Evolutionary conservation across 2,113 vertebrate genomes (phyloP).

Genomic region (Ctenodactylus gundi): DNA sequence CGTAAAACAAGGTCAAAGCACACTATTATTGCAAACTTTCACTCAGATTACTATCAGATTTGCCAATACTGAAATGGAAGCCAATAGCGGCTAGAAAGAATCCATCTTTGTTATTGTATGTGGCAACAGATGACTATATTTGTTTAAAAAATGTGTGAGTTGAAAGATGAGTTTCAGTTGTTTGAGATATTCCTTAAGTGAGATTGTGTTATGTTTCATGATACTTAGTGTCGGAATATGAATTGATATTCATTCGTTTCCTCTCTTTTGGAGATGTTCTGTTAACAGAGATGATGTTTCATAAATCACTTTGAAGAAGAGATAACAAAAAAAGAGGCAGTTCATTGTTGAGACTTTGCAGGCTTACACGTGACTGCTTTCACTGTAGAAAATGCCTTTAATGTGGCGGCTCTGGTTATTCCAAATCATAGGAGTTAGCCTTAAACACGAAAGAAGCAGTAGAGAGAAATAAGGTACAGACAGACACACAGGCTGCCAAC

Average conservation of each 20-base stretch:
- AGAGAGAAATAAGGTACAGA: neutral
- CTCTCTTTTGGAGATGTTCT: slow-evolving; percentile 39
- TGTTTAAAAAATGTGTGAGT: neutral
- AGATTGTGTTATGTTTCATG: neutral
- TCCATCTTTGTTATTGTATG: neutral
- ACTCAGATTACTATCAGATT: slow-evolving; percentile 21
- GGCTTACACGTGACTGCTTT: slow-evolving; percentile 50
- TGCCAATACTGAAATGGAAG: slow-evolving; percentile 43
- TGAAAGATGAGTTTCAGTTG: slow-evolving; percentile 41
- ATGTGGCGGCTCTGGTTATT: neutral
- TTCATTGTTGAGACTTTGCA: slow-evolving; percentile 43
- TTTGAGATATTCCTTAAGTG: slow-evolving; percentile 17
- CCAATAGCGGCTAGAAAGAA: neutral
- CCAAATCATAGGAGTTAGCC: neutral
- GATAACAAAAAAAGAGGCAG: slow-evolving; percentile 50
- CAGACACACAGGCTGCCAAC: neutral
- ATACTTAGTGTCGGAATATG: slow-evolving; percentile 33
- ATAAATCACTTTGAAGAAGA: slow-evolving; percentile 35
- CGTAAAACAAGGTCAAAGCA: neutral
- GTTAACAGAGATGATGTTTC: slow-evolving; percentile 49
- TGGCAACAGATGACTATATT: neutral
- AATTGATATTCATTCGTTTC: slow-evolving; percentile 50
- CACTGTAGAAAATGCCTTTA: slow-evolving; percentile 39
- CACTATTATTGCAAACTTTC: neutral
- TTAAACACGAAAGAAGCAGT: slow-evolving; percentile 16